These are phyloP conservation scores for Ptychodera flava DNA, from an alignment of 35 echinoderm and acorn worm genomes.

Conservation along the genomic window DNA sequence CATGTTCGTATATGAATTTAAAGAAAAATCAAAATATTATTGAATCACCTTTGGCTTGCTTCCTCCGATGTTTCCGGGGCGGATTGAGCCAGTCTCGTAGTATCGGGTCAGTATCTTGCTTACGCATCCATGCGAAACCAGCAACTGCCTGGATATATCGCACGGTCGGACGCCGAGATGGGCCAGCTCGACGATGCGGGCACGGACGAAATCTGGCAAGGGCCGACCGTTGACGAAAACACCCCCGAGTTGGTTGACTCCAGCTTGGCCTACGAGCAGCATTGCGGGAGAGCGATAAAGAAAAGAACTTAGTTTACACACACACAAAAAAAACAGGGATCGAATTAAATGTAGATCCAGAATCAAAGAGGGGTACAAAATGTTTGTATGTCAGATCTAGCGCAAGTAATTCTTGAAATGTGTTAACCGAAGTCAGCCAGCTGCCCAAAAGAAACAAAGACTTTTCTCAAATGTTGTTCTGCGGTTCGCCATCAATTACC, in stretches of 20 bases:
- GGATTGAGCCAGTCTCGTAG: slow-evolving; percentile 98
- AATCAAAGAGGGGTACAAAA: no score
- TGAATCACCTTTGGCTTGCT: slow-evolving; percentile 97
- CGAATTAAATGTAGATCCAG: no score
- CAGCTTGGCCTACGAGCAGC: slow-evolving; percentile 64
- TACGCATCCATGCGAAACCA: slow-evolving; percentile 93
- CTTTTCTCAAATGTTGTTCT: background rate
- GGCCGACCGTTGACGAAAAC: slow-evolving; percentile 94
- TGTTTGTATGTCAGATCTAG: no score
- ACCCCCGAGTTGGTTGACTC: slow-evolving; percentile 91
- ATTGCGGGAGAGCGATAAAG: no score
- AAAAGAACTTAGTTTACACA: no score
- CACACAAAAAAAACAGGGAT: no score
- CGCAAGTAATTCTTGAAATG: background rate
- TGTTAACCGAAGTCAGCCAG: background rate
- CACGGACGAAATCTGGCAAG: slow-evolving; percentile 79
- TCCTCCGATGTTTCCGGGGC: slow-evolving; percentile 90
- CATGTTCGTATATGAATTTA: no score
- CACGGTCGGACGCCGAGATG: slow-evolving; percentile 82
- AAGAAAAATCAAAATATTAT: no score
- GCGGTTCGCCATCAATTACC: no score
- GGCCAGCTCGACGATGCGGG: slow-evolving; percentile 88
- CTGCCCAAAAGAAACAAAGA: background rate
- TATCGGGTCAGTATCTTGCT: slow-evolving; percentile 92
- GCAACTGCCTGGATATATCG: slow-evolving; percentile 83